Evolutionary conservation across 2,113 vertebrate species (phyloP).

Genomic region (Glaucidium brasilianum): DNA sequence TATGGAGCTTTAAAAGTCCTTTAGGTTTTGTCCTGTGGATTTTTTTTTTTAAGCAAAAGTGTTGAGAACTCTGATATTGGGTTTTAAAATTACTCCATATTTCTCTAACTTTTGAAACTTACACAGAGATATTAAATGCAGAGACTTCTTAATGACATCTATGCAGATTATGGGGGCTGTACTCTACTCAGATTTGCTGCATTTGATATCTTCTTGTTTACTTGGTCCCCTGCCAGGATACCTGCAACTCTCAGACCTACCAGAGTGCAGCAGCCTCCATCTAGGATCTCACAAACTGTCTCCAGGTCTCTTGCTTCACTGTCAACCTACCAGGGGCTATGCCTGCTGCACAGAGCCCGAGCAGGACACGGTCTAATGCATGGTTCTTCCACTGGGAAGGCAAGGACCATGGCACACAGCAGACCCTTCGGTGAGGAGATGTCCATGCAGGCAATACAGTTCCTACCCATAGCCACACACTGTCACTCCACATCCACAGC

Average conservation of each 20-base stretch:
- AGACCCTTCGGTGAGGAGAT: not conserved
- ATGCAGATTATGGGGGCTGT: not conserved
- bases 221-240: not conserved
- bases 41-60: not conserved
- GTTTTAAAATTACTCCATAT: not conserved
- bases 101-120: not conserved
- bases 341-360: not conserved
- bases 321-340: not conserved
- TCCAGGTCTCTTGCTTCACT: not conserved
- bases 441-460: accelerated
- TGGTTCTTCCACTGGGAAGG: not conserved
- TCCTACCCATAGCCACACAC: accelerated
- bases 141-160: not conserved
- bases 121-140: not conserved
- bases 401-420: not conserved
- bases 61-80: not conserved
- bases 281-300: not conserved
- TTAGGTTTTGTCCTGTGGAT: not conserved
- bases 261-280: not conserved
- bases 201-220: not conserved
- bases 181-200: not conserved
- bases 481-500: not conserved
- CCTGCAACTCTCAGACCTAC: not conserved
- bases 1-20: not conserved
- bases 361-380: accelerated